Conservation (phyloP, 2,888 invertebrate species). For the Acleris laterana region DNA sequence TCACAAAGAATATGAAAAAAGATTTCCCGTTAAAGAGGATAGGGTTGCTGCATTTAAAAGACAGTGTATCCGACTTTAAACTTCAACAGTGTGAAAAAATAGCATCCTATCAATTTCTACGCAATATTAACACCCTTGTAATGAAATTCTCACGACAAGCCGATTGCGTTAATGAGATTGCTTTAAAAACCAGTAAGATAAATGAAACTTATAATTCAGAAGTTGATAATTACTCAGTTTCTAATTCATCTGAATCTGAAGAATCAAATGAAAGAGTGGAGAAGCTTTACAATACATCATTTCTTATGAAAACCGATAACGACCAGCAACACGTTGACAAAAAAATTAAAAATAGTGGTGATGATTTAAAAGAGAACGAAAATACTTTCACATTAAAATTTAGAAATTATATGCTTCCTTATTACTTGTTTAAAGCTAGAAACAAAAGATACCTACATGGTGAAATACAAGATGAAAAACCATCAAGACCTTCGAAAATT, state of each 20-base stretch:
- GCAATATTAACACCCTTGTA: neutral
- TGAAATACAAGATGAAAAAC: too few species aligned
- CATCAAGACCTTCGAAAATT: neutral
- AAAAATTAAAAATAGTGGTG: too few species aligned
- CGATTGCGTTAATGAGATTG: neutral
- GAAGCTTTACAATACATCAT: too few species aligned
- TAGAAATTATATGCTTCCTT: neutral
- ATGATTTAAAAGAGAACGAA: neutral
- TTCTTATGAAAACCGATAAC: too few species aligned
- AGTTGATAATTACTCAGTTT: too few species aligned
- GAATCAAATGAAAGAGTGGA: too few species aligned
- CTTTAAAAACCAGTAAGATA: neutral
- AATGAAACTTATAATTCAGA: neutral
- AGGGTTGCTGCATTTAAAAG: neutral
- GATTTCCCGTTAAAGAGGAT: too few species aligned
- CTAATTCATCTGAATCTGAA: too few species aligned
- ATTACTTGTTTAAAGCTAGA: neutral
- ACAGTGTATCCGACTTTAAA: neutral
- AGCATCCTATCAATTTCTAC: conserved; percentile 2
- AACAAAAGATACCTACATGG: too few species aligned
- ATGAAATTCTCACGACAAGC: neutral
- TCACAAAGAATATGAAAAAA: too few species aligned
- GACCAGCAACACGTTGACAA: too few species aligned
- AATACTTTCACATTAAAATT: neutral
- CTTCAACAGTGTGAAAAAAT: conserved; percentile 9